Percentiles rank a stretch among this genome's conserved stretches.
These are phyloP conservation scores for Eurystomus gularis DNA, from an alignment of 2,113 vertebrate species.

Conservation along the genomic window DNA sequence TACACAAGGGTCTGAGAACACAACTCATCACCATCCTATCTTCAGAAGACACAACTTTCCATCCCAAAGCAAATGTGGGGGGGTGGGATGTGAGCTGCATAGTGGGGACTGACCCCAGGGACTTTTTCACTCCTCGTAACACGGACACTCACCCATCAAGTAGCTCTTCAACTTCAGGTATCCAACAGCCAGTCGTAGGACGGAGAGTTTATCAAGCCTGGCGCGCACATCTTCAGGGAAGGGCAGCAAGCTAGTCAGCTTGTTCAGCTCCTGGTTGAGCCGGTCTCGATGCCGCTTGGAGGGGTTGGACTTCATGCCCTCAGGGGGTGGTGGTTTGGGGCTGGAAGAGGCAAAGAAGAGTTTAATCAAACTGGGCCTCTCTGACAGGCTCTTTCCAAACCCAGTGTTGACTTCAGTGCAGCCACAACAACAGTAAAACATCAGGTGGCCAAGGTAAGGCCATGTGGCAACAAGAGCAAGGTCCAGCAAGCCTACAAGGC, in stretches of 20 bases:
- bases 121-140: background rate
- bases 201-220: constrained; percentile 83
- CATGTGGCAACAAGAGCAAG: background rate
- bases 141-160: constrained; percentile 72
- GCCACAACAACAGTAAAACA: background rate
- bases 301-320: constrained; percentile 81
- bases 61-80: background rate
- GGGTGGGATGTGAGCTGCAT: accelerated
- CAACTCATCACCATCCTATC: background rate
- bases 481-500: background rate
- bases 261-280: constrained; percentile 82
- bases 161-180: constrained; percentile 86
- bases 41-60: background rate
- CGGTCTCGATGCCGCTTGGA: constrained; percentile 83
- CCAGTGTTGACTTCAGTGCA: background rate
- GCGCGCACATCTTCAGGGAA: constrained; percentile 78
- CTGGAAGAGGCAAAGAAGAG: background rate
- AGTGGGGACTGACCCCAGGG: background rate
- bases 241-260: constrained; percentile 81
- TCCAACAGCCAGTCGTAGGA: constrained; percentile 82
- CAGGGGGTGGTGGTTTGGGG: constrained; percentile 28
- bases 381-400: background rate
- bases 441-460: background rate
- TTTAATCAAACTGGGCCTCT: background rate
- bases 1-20: background rate